These are phyloP conservation scores for Lysiphlebus fabarum DNA, from an alignment of 1,140 invertebrate species.

Conservation along the genomic window DNA sequence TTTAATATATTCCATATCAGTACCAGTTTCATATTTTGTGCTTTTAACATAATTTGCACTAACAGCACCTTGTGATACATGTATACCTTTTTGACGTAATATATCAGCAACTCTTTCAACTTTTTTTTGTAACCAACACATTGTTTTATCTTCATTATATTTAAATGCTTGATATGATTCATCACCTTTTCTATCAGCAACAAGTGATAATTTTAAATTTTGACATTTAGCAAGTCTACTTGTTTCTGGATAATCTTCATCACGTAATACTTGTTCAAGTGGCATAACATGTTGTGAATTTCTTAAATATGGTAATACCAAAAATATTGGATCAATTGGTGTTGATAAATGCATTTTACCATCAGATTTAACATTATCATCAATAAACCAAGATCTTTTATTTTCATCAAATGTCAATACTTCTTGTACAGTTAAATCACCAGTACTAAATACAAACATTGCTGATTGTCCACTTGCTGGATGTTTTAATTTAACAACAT, in stretches of 20 bases:
- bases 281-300: constrained; percentile 62
- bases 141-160: constrained; percentile 72
- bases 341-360: constrained; percentile 69
- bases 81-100: constrained; percentile 66
- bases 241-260: constrained; percentile 62
- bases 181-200: constrained; percentile 68
- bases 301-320: constrained; percentile 58
- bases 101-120: constrained; percentile 62
- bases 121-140: constrained; percentile 70
- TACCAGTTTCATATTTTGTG: constrained; percentile 53
- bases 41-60: constrained; percentile 71
- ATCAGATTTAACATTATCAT: constrained; percentile 70
- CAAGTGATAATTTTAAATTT: constrained; percentile 56
- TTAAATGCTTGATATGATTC: constrained; percentile 71
- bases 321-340: constrained; percentile 70
- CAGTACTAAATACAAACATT: constrained; percentile 62
- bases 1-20: constrained; percentile 61
- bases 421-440: constrained; percentile 62
- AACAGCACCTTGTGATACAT: constrained; percentile 65
- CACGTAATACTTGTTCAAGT: constrained; percentile 66
- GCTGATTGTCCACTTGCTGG: constrained; percentile 61
- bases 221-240: constrained; percentile 53
- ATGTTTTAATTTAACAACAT: constrained; percentile 70
- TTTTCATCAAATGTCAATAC: constrained; percentile 66
- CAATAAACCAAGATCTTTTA: constrained; percentile 68